Evolutionary conservation across 2,888 invertebrate genomes (phyloP), one percentile per base, ranked within the genome.

Genomic region (Lagria hirta): DNA sequence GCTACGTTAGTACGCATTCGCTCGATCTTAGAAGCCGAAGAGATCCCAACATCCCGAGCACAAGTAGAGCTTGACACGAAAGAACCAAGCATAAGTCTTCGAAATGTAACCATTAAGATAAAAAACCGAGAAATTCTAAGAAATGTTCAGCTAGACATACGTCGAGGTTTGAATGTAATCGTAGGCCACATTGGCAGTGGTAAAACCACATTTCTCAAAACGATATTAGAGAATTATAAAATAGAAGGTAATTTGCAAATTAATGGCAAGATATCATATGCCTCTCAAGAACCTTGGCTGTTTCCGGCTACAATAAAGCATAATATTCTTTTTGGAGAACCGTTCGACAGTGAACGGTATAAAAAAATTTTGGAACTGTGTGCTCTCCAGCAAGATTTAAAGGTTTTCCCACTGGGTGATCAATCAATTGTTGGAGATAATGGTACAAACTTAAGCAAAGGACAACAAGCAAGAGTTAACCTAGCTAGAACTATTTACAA

Each of bases 401-500:
- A 75, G n/a, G 69, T 84, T 45, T 76, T 90, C 58, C 84, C 85
- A 4, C 79, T 83, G 53, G 87, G 88, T 0, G 90, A 90, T 67
- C 79, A 81, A 67, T 90, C 89, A 0, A 69, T 88, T 15, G 85
- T 91, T 1, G 93, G 86, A 1, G 86, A 87, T 54, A 75, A 82
- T 21, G 87, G 87, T 2, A 77, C 83, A 3, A 81, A 80, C 50
- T 69, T 88, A 20, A 84, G 83, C 62, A 86, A 80, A 68, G 88
- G 92, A 1, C 93, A 93, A 66, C 83, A 88, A 54, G 91, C 92
- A 0, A 79, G 94, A 51, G 84, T 95, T 33, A 88, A 88, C 35
- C 75, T 94, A 24, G 90, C 89, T 0, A 80, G 93, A 53, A 84
- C 90, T 0, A 81, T 91, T 1, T 92, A 91, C 70, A 82, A 84